phyloP scores from a whole-genome alignment of 1,140 invertebrate species.

The Temnothorax nylanderi region DNA sequence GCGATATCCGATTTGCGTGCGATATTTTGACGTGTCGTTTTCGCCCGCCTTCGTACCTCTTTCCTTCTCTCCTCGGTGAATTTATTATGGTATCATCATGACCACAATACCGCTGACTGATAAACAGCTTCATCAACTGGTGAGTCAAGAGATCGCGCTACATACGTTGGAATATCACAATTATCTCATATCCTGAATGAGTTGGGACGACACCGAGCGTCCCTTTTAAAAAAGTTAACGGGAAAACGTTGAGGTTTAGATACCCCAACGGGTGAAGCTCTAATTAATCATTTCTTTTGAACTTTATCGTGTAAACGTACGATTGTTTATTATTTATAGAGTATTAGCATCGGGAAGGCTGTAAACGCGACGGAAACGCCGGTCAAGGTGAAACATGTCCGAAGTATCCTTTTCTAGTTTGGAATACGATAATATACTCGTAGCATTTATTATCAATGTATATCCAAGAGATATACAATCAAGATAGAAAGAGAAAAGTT shows the following conservation, averaged over 20 bases:
- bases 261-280: background rate
- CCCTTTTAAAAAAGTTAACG: constrained; percentile 2
- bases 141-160: constrained; percentile 74
- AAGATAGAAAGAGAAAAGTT: constrained; percentile 8
- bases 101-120: constrained; percentile 81
- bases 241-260: background rate
- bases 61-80: constrained; percentile 67
- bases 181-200: constrained; percentile 11
- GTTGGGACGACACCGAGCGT: background rate
- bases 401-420: constrained; percentile 89
- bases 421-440: background rate
- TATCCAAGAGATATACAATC: background rate
- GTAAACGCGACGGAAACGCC: constrained; percentile 95
- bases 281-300: background rate
- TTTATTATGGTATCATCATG: constrained; percentile 81
- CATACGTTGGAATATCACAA: background rate
- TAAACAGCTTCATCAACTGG: constrained; percentile 84
- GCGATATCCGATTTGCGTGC: constrained; percentile 67
- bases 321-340: constrained; percentile 86
- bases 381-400: constrained; percentile 98
- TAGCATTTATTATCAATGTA: constrained; percentile 33
- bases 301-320: constrained; percentile 14
- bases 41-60: constrained; percentile 49
- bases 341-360: constrained; percentile 94
- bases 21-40: background rate